Evolutionary conservation across 2,113 vertebrate species (phyloP).

Genomic region (Myotis davidii): DNA sequence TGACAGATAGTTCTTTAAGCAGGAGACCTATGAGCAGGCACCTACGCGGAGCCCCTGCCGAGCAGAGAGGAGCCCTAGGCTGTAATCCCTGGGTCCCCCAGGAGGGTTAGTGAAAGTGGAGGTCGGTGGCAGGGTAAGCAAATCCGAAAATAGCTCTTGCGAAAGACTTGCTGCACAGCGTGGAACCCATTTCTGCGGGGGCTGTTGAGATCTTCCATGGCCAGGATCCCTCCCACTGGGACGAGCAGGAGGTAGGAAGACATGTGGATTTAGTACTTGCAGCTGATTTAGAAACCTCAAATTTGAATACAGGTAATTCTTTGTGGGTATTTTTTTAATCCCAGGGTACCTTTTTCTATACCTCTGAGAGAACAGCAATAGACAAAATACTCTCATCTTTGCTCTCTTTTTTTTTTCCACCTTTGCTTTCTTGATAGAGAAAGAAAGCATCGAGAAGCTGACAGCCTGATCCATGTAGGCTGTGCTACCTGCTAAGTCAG

Average conservation of each 20-base stretch:
- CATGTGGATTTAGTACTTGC: not conserved
- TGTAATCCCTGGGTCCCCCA: not conserved
- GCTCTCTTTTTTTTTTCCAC: not conserved
- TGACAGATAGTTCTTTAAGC: conserved; percentile 44
- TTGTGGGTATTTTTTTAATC: not conserved
- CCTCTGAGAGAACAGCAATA: conserved; percentile 2
- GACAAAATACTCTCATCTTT: not conserved
- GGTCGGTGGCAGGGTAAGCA: not conserved
- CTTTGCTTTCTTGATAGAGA: not conserved
- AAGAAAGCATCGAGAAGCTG: not conserved
- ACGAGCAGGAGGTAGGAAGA: not conserved
- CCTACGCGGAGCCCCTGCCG: not conserved
- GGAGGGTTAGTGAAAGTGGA: not conserved
- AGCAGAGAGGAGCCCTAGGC: conserved; percentile 35
- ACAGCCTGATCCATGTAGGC: not conserved
- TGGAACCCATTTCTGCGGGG: not conserved
- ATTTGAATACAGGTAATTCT: conserved; percentile 27
- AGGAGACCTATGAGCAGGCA: not conserved
- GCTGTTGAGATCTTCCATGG: not conserved
- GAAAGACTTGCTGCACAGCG: not conserved
- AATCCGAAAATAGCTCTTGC: conserved; percentile 16
- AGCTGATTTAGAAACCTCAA: conserved; percentile 18
- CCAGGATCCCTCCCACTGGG: not conserved
- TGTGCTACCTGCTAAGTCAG: not conserved
- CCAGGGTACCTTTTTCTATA: not conserved